phyloP scores from a whole-genome alignment of 2,888 invertebrate genomes.

The Cybosia mesomella region DNA sequence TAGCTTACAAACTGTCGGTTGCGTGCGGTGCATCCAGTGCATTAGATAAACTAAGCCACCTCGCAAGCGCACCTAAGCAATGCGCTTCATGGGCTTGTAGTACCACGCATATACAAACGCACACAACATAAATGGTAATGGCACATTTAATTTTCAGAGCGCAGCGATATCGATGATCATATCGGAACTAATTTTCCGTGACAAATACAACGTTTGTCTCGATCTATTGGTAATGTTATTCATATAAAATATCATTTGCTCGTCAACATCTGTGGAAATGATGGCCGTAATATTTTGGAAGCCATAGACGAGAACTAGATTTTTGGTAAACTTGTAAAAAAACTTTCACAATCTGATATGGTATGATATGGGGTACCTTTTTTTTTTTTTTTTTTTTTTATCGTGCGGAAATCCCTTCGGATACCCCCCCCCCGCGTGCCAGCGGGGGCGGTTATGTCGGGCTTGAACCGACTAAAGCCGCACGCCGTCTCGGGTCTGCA shows the following conservation, averaged over 20 bases:
- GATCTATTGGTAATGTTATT: constrained; percentile 38
- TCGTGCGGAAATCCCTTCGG: no score
- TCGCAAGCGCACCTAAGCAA: constrained; percentile 54
- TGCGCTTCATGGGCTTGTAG: constrained; percentile 55
- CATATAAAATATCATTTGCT: constrained; percentile 19
- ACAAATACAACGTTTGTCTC: constrained; percentile 49
- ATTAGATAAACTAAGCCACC: constrained; percentile 62
- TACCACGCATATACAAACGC: constrained; percentile 50
- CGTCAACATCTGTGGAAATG: constrained; percentile 16
- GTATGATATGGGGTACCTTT: no score
- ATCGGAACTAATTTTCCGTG: constrained; percentile 66
- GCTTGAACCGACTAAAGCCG: no score
- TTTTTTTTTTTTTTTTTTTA: no score
- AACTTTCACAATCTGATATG: constrained; percentile 25
- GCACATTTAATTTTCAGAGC: constrained; percentile 81
- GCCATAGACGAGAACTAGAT: constrained; percentile 20
- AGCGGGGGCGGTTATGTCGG: no score
- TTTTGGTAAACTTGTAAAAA: constrained; percentile 24
- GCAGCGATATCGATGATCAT: constrained; percentile 75
- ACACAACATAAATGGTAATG: constrained; percentile 71
- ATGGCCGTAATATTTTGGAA: constrained; percentile 9
- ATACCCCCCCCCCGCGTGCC: no score
- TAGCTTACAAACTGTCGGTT: constrained; percentile 57
- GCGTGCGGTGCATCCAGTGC: constrained; percentile 70
- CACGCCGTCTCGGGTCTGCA: no score